phyloP scores from a whole-genome alignment of 2,888 invertebrate genomes.

The Drosophila mimetica region DNA sequence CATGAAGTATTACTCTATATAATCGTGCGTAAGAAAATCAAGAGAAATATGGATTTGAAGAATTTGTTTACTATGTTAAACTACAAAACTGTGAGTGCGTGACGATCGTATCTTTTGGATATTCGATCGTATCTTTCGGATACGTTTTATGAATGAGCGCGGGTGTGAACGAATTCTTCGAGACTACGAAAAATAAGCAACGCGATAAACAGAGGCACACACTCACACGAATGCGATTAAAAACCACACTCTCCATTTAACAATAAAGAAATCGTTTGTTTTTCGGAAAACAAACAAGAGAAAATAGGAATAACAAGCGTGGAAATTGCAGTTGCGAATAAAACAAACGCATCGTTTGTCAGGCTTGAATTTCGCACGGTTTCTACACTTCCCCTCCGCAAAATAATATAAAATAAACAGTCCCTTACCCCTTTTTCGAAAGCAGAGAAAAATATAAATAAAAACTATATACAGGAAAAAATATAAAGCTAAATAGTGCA shows the following conservation, averaged over 20 bases:
- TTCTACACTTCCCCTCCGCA: not conserved
- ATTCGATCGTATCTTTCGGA: conserved; percentile 32
- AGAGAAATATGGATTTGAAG: not conserved
- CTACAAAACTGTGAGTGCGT: conserved; percentile 32
- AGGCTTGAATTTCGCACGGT: conserved; percentile 63
- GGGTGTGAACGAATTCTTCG: conserved; percentile 73
- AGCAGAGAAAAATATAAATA: conserved; percentile 17
- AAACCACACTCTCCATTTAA: conserved; percentile 29
- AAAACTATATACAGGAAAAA: conserved; percentile 40
- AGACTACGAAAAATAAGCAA: conserved; percentile 36
- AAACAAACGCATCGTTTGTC: conserved; percentile 76
- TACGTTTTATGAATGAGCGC: conserved; percentile 75
- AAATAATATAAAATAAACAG: not conserved
- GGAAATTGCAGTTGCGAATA: conserved; percentile 71
- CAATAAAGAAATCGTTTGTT: conserved; percentile 79
- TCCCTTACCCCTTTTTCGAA: not conserved
- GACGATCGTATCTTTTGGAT: conserved; percentile 30
- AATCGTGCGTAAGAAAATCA: not conserved
- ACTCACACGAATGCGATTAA: conserved; percentile 13
- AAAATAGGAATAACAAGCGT: conserved; percentile 48
- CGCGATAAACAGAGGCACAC: conserved; percentile 51
- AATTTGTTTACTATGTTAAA: not conserved
- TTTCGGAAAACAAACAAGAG: conserved; percentile 58
- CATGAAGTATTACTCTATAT: not conserved
- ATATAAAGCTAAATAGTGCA: conserved; percentile 74